These are phyloP conservation scores for Yponomeuta evonymella DNA, from an alignment of 2,888 invertebrate genomes.

Conservation along the genomic window DNA sequence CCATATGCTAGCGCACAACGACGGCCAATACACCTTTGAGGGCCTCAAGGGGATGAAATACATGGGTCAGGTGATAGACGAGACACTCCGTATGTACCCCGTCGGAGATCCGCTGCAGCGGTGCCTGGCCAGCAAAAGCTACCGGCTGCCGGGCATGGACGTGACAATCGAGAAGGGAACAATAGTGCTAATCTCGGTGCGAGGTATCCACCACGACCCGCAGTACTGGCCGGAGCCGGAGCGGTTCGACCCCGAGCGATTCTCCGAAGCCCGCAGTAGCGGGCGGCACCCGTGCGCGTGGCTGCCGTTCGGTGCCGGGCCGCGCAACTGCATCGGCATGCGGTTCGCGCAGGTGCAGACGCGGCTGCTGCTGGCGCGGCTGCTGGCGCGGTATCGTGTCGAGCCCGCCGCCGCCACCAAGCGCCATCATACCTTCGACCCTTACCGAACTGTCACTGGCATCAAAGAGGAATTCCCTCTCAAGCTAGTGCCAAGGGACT, in stretches of 20 bases:
- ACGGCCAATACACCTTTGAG: slow-evolving; percentile 16
- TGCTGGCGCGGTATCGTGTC: slow-evolving; percentile 17
- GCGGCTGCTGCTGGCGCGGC: slow-evolving; percentile 17
- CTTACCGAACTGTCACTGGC: background rate
- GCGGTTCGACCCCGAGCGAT: slow-evolving; percentile 29
- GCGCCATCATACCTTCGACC: slow-evolving; percentile 7
- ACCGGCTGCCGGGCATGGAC: slow-evolving; percentile 23
- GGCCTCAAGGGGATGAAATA: slow-evolving; percentile 19
- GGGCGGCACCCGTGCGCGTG: slow-evolving; percentile 23
- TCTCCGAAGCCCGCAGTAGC: slow-evolving; percentile 23
- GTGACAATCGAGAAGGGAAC: slow-evolving; percentile 21
- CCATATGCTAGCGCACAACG: slow-evolving; percentile 6
- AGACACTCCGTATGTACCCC: slow-evolving; percentile 23
- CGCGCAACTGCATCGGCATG: slow-evolving; percentile 26
- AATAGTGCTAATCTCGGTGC: slow-evolving; percentile 19
- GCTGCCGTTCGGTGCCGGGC: slow-evolving; percentile 26
- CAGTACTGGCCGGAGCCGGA: slow-evolving; percentile 25
- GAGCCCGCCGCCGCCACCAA: slow-evolving; percentile 16
- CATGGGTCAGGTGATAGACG: slow-evolving; percentile 21
- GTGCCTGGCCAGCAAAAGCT: slow-evolving; percentile 12
- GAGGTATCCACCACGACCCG: slow-evolving; percentile 24
- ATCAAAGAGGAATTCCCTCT: background rate
- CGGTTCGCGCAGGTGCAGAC: slow-evolving; percentile 18
- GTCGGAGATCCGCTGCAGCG: slow-evolving; percentile 21
- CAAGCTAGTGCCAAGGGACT: background rate